Evolutionary conservation across 1,140 invertebrate species (phyloP), one percentile per base, ranked within the genome.

Genomic region (Cydia pomonella): DNA sequence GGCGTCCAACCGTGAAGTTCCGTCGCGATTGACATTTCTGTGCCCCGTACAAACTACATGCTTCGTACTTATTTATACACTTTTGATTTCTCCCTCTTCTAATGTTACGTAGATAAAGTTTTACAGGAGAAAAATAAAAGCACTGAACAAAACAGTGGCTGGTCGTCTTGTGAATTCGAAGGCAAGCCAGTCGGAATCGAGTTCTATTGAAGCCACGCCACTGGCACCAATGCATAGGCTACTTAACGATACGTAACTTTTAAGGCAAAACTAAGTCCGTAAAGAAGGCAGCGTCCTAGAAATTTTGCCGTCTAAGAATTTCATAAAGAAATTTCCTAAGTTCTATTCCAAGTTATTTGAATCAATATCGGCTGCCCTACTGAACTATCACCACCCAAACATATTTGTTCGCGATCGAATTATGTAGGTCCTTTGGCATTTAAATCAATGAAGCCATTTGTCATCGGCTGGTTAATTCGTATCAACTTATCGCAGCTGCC

Each of bases 1-100:
- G 85, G 90, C 87, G 79, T 76, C 83, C 87, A 87, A 87, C 80
- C 89, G 87, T 92, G 83, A 92, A 90, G 85, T 86, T 90, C 86
- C 87, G 84, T 80, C 85, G 83, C 84, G 77, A 89, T 87, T 88
- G 84, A 88, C 86, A 87, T 62, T 74, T 77, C n/a, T 69, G 64
- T 33, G 29, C 29, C 29, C 29, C 29, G 16, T 38, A 12, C 53
- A 23, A 59, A 23, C 21, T 23, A 23, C 21, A 59, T 59, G 9
- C 50, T 59, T 2, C 9, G 23, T 50, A n/a, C 47, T n/a, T 50
- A n/a, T 6, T 13, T 16, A 38, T 47, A 47, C 44, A 47, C 13
- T 3, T 47, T 9, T 47, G 12, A 16, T 16, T 13, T 16, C 44
- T 16, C 44, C 3, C 12, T 44, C 41, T 44, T 50, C 13, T 50